Evolutionary conservation across 2,797 vertebrate genomes (phyloP).

Genomic region (Oophaga sylvatica): DNA sequence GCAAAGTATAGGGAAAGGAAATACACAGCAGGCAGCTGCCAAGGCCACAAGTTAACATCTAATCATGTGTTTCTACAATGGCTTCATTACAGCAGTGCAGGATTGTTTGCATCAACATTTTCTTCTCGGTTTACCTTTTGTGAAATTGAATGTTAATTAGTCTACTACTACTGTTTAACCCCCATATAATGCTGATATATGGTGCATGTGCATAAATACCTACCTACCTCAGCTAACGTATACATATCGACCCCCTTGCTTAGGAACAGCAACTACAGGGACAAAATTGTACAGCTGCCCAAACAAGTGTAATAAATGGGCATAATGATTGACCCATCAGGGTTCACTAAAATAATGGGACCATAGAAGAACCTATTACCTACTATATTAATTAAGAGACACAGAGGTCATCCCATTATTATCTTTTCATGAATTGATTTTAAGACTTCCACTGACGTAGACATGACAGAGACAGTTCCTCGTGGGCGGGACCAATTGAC

Average conservation of each 20-base stretch:
- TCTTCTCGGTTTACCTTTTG: not conserved
- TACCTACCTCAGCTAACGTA: not conserved
- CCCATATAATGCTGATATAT: not conserved
- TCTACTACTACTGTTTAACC: not conserved
- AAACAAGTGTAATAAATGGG: not conserved
- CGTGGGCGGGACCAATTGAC: too few relatives aligned
- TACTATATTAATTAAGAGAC: too few relatives aligned
- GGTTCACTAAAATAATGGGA: too few relatives aligned
- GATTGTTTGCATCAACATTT: not conserved
- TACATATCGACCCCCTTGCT: not conserved
- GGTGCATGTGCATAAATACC: not conserved
- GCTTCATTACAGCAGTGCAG: not conserved
- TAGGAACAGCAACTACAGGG: not conserved
- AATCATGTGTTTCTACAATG: conserved; percentile 8
- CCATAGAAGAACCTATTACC: too few relatives aligned
- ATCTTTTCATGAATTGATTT: too few relatives aligned
- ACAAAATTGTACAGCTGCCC: not conserved
- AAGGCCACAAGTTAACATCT: conserved; percentile 26
- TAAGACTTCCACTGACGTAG: too few relatives aligned
- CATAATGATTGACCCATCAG: not conserved
- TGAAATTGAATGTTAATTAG: not conserved
- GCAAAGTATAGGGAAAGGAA: conserved; percentile 32
- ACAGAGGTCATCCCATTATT: too few relatives aligned
- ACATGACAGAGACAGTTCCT: too few relatives aligned
- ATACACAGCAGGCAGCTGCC: conserved; percentile 6